phyloP scores from a whole-genome alignment of 2,797 vertebrate genomes.

The Neostethus bicornis region DNA sequence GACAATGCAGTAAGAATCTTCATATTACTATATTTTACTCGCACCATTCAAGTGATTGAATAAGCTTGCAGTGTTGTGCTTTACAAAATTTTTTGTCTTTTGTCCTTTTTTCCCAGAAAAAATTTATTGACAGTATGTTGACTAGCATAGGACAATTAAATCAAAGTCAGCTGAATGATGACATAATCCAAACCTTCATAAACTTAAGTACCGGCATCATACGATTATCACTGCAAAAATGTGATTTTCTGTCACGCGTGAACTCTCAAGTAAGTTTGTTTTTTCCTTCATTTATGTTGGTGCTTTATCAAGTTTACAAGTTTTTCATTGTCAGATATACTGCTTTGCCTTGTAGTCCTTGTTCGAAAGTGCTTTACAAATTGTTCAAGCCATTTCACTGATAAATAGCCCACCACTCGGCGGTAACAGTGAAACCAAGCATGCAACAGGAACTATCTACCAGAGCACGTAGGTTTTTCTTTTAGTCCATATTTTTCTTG shows the following conservation, averaged over 20 bases:
- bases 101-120: conserved; percentile 38
- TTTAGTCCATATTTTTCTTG: neutral
- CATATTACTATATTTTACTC: neutral
- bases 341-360: conserved; percentile 44
- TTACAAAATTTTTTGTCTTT: neutral
- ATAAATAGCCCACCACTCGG: neutral
- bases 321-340: neutral
- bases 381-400: conserved; percentile 37
- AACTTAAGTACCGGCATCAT: conserved; percentile 62
- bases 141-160: fast-evolving
- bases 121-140: conserved; percentile 31
- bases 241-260: conserved; percentile 31
- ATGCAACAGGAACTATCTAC: conserved; percentile 64
- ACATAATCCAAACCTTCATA: conserved; percentile 35
- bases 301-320: neutral
- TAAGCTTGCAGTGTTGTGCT: neutral
- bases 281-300: neutral
- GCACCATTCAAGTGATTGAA: neutral
- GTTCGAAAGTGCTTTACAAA: conserved; percentile 49
- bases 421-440: neutral
- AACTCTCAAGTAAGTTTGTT: conserved; percentile 33
- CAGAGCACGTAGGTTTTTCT: conserved; percentile 56
- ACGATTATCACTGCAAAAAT: conserved; percentile 53
- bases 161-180: fast-evolving
- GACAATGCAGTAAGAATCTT: conserved; percentile 28